Base-by-base conservation (phyloP, 2,888 invertebrate genomes). In the Drosophila leonis region DNA sequence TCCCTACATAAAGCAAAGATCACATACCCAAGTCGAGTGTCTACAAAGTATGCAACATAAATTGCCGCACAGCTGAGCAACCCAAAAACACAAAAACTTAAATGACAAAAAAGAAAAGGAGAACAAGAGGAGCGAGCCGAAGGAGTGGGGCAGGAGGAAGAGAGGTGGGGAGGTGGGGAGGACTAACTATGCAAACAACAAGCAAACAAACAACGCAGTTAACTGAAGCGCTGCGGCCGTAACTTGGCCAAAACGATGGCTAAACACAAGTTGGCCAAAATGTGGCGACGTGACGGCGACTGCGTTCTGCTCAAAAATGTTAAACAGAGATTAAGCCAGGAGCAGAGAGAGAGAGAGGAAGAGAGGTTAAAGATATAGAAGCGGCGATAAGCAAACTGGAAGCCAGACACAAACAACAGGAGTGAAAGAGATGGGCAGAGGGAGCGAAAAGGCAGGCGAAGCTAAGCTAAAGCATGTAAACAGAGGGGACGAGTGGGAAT, bases 331-430 rank as follows among this genome's bases (percentile, higher is more conserved):
- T 84, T 83, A 80, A 77, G 70, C 70, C 65, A 54, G 49, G 42
- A 29, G 27, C 18, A 24, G 35, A 5, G 4, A 33, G 31, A 31
- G 48, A 4, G 27, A 27, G 12, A 9, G n/a, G 54, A 69, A 65
- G 72, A 74, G 72, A 77, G 60, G 51, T 62, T 41, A 27, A 59
- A 82, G 90, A 88, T 82, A 64, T 77, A 82, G 75, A 81, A 67
- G 63, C 57, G 8, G 49, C 69, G 87, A 86, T 80, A 88, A 77
- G 72, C 64, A 72, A 87, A 82, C 77, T 81, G 75, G 84, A 78
- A 78, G 89, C 82, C 71, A 73, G 64, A 52, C 57, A 59, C 64
- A 65, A 59, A 44, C 54, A 20, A 15, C 31, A 12, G 27, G 33
- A 31, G 39, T 10, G 24, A 29, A 31, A 20, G 52, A 33, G 13